Percentiles rank a stretch among this genome's conserved stretches.
These are phyloP conservation scores for Zaprionus inermis DNA, from an alignment of 1,140 invertebrate genomes.

Conservation along the genomic window DNA sequence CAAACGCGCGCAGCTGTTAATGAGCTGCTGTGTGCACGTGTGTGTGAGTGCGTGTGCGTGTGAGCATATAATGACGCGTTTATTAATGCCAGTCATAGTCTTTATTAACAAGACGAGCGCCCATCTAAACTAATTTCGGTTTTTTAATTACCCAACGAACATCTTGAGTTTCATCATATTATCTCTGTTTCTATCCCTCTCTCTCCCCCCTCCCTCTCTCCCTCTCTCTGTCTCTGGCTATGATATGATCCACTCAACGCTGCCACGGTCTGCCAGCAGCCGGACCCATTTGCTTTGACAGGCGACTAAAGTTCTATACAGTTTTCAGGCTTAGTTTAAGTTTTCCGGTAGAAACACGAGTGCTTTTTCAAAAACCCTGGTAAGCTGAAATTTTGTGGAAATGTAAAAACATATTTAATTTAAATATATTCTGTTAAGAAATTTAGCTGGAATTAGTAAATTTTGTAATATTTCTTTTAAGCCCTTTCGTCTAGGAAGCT, in stretches of 20 bases:
- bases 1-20: constrained; percentile 37
- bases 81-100: constrained; percentile 65
- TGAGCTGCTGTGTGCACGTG: constrained; percentile 31
- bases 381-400: too few species aligned
- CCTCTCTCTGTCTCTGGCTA: background rate
- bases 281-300: background rate
- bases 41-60: constrained; percentile 15
- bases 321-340: too few species aligned
- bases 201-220: too few species aligned
- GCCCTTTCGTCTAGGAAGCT: too few species aligned
- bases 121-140: constrained; percentile 49
- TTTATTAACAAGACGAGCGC: constrained; percentile 60
- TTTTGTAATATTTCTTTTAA: too few species aligned
- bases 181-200: background rate
- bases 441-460: too few species aligned
- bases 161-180: constrained; percentile 37
- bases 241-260: background rate
- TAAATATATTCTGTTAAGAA: too few species aligned
- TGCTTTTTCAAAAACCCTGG: too few species aligned
- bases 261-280: background rate
- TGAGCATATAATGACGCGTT: constrained; percentile 61
- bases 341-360: too few species aligned
- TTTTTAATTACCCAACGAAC: constrained; percentile 29
- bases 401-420: too few species aligned
- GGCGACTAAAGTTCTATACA: background rate